A percentile compares a stretch with the other conserved stretches of the same genome.
phyloP scores from a whole-genome alignment of 1,140 invertebrate genomes.

The Ladona fulva region DNA sequence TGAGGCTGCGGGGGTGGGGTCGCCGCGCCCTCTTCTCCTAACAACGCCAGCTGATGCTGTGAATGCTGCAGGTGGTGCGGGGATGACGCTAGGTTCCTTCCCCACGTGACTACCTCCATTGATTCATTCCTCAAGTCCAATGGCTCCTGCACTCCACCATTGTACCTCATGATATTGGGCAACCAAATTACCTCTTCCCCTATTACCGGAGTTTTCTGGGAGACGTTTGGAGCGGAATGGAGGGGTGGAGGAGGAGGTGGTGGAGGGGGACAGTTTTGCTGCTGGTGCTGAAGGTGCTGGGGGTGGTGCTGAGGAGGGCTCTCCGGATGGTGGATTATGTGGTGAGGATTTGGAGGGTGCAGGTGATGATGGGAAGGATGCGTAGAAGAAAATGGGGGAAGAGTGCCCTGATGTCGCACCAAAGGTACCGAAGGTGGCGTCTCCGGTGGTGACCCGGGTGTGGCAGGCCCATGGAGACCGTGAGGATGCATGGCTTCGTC shows the following conservation, averaged over 20 bases:
- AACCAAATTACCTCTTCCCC: constrained; percentile 64
- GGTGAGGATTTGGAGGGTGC: constrained; percentile 34
- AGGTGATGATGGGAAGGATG: constrained; percentile 39
- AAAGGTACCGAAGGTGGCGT: constrained; percentile 52
- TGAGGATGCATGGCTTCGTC: constrained; percentile 35
- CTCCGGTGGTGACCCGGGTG: constrained; percentile 63
- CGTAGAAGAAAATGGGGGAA: constrained; percentile 1
- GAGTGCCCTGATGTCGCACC: neutral
- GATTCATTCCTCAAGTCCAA: constrained; percentile 54
- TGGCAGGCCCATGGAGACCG: constrained; percentile 33
- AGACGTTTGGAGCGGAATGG: neutral
- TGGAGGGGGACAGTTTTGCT: constrained; percentile 21
- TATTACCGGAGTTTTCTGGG: constrained; percentile 12
- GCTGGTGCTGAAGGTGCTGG: constrained; percentile 26
- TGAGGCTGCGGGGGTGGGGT: constrained; percentile 30
- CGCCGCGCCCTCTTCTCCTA: constrained; percentile 31
- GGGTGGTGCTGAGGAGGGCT: constrained; percentile 28
- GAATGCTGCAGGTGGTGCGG: constrained; percentile 23
- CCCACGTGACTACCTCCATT: constrained; percentile 13
- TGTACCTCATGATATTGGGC: constrained; percentile 51
- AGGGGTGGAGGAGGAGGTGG: constrained; percentile 30
- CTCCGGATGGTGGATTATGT: constrained; percentile 28
- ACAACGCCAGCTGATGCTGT: constrained; percentile 15
- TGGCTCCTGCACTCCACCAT: constrained; percentile 45
- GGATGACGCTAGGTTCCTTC: constrained; percentile 19